Conservation (phyloP, 2,113 vertebrate species). For the Corapipo altera region DNA sequence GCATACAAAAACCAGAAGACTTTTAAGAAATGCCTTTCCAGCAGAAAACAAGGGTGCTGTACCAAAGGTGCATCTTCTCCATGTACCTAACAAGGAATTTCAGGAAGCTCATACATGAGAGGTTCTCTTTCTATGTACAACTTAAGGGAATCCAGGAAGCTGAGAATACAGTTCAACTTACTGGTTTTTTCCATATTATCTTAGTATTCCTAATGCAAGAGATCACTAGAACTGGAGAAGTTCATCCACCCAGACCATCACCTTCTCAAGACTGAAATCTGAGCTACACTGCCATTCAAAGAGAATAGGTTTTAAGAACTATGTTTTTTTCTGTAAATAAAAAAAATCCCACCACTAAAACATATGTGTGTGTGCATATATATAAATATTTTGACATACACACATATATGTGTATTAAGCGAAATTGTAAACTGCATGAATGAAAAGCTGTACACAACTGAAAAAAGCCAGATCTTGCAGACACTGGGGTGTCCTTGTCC, state of each 20-base stretch:
- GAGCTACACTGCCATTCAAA: neutral
- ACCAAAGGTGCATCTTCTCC: neutral
- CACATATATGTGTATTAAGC: neutral
- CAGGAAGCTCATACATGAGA: neutral
- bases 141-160: neutral
- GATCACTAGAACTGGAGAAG: neutral
- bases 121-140: neutral
- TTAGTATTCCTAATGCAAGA: neutral
- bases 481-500: neutral
- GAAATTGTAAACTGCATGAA: neutral
- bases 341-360: neutral
- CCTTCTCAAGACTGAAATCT: neutral
- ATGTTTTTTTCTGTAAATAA: neutral
- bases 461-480: neutral
- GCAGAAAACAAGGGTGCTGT: neutral
- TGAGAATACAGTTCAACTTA: neutral
- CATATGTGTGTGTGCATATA: rapidly evolving
- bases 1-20: neutral
- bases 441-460: neutral
- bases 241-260: neutral
- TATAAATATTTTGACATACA: neutral
- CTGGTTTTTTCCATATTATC: neutral
- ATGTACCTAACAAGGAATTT: neutral
- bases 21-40: neutral
- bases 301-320: neutral